Base-by-base conservation (phyloP, 2,113 vertebrate species). In the Gadus chalcogrammus region DNA sequence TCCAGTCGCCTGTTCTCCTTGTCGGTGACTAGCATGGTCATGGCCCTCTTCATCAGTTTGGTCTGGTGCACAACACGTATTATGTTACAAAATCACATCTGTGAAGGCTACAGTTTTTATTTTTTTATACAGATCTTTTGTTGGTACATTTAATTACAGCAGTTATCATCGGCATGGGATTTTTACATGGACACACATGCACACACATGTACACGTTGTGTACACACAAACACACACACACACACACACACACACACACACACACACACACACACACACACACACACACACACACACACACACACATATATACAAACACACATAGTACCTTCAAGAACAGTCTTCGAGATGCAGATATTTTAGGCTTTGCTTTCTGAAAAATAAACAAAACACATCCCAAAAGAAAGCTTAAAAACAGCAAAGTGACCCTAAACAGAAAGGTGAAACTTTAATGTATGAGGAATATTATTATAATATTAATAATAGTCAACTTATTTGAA, bases 31-130 rank as follows among this genome's bases (percentile, higher is more conserved):
- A 91, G 66, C 88, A 93, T 82, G 12, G 79, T 76, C 71, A 81
- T 81, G 22, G 88, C 91, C 61, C 88, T 93, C 84, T 92, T 91
- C 17, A 93, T 75, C 69, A 93, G 70, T 82, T 90, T 91, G 35
- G 88, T 93, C 92, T 93, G 82, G 61, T 64, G 56, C 42, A 78
- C 11, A 72, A 35, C 15, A 67, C 22, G 24, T 31, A 62, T 27
- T 48, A 13, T 48, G 12, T 60, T 27, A 61, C 0, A 18, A 13
- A 69, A 17, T 69, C 3, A 73, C 24, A 38, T 56, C 15, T 65
- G 27, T 9, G 55, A 58, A 65, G 66, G 64, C 66, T 52, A 65
- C 17, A 11, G 17, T 65, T 12, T 42, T 38, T 65, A 17, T 38
- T 48, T 9, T 38, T 48, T 9, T 48, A 48, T 5, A 9, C 42